These are phyloP conservation scores for Laticauda colubrina DNA, from an alignment of 2,113 vertebrate species.

Conservation along the genomic window DNA sequence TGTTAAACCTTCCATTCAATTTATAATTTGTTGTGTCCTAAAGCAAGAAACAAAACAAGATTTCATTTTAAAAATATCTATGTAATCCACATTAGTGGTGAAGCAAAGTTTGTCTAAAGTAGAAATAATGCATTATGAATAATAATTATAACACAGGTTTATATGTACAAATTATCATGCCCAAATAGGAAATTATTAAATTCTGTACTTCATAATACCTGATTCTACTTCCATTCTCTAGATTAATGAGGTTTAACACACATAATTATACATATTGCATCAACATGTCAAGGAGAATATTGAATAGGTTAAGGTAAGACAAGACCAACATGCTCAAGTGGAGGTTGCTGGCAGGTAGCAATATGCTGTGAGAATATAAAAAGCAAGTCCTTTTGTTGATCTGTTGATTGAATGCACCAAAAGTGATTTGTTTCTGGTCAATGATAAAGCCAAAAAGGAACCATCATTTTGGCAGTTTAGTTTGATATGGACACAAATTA, in stretches of 20 bases:
- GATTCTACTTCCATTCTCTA: not conserved
- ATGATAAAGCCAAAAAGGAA: not conserved
- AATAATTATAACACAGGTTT: not conserved
- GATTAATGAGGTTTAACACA: not conserved
- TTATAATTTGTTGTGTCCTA: constrained; percentile 83
- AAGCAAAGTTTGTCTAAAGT: not conserved
- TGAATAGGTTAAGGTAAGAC: not conserved
- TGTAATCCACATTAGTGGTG: not conserved
- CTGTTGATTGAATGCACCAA: not conserved
- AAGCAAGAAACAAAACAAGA: constrained; percentile 51
- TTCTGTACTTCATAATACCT: not conserved
- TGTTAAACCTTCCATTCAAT: constrained; percentile 90
- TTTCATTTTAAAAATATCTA: not conserved
- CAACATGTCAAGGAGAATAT: not conserved
- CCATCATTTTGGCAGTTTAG: not conserved
- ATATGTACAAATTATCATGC: not conserved
- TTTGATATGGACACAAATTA: not conserved
- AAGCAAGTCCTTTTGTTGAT: not conserved
- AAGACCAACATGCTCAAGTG: not conserved
- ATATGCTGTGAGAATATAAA: not conserved
- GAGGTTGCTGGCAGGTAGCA: not conserved
- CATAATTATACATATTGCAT: not conserved
- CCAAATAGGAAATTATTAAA: not conserved
- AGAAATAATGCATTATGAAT: not conserved
- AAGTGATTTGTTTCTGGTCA: not conserved